Evolutionary conservation across 2,888 invertebrate species (phyloP).

Genomic region (Alentia gelatinosa): DNA sequence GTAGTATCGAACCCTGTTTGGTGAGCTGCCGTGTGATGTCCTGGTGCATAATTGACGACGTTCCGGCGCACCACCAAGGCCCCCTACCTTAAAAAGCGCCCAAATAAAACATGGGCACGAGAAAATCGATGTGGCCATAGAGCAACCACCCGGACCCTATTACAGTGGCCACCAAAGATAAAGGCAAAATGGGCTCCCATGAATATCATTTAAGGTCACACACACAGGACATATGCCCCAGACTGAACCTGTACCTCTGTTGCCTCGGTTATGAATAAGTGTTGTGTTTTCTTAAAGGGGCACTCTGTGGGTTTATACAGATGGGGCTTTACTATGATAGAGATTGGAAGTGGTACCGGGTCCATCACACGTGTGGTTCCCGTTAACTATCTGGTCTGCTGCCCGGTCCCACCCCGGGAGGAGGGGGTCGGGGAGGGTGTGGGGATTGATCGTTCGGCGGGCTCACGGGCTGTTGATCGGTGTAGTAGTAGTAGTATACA

Average conservation of each 20-base stretch:
- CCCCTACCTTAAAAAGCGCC: background rate
- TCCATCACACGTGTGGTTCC: background rate
- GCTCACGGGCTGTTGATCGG: background rate
- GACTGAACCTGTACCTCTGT: too few relatives aligned
- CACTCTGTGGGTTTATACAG: too few relatives aligned
- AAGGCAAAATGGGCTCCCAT: too few relatives aligned
- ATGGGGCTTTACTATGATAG: too few relatives aligned
- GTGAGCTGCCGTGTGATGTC: background rate
- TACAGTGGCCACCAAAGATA: too few relatives aligned
- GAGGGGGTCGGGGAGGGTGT: background rate
- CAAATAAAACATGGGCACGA: background rate
- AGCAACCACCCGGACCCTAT: too few relatives aligned
- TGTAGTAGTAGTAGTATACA: conserved; percentile 4
- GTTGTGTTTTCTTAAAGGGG: too few relatives aligned
- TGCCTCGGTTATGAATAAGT: too few relatives aligned
- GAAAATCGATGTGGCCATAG: background rate
- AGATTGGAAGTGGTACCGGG: too few relatives aligned
- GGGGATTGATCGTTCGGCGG: background rate
- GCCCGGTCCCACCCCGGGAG: background rate
- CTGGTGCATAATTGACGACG: background rate
- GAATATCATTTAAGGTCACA: too few relatives aligned
- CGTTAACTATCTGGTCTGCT: background rate
- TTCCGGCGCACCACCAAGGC: background rate
- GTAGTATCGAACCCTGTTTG: background rate
- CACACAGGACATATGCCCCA: too few relatives aligned